Evolutionary conservation across 92 coral and sea anemone species (phyloP), one percentile per base, ranked within the genome.

Genomic region (Epizoanthus stellaris): DNA sequence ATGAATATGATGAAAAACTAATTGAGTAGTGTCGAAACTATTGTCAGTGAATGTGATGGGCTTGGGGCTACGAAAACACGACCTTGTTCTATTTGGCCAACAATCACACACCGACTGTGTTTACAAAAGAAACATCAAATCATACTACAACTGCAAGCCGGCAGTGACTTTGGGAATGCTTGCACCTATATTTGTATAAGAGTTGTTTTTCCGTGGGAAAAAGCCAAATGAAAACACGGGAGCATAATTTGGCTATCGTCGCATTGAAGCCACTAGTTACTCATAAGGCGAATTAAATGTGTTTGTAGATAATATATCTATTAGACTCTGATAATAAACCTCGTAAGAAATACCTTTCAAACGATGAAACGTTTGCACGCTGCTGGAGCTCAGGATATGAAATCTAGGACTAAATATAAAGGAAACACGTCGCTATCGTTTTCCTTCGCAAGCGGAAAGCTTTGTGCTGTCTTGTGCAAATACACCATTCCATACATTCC

Each of bases 11-110:
- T 52, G 13, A 52, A 75, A 53, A 75, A 58, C 73, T 68, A 43
- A 34, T 79, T 79, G 72, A 63, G 21, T 61, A 39, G 71, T 42
- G 70, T 62, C 17, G 36, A 17, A n/a, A 21, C 83, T 62, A 79
- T 79, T 79, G 70, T 79, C 83, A 43, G 70, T 63, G 5, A 79
- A 79, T 61, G 61, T 49, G 54, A 57, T 61, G 17, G 36, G 61
- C 83, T 79, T 62, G 59, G 43, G 83, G 83, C 83, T 62, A 79
- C 16, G 42, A 79, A 79, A 79, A 79, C 83, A 79, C 36, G 19
- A 14, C 19, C 59, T 42, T 21, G 66, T 65, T 75, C 65, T 54
- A 36, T 75, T 75, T 54, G 25, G 63, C 49, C 19, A 45, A 75
- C 80, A 76, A 36, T 68, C 49, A 36, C 14, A 68, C 43, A 75